phyloP scores from a whole-genome alignment of 2,888 invertebrate genomes.

The Drosophila prostipennis region DNA sequence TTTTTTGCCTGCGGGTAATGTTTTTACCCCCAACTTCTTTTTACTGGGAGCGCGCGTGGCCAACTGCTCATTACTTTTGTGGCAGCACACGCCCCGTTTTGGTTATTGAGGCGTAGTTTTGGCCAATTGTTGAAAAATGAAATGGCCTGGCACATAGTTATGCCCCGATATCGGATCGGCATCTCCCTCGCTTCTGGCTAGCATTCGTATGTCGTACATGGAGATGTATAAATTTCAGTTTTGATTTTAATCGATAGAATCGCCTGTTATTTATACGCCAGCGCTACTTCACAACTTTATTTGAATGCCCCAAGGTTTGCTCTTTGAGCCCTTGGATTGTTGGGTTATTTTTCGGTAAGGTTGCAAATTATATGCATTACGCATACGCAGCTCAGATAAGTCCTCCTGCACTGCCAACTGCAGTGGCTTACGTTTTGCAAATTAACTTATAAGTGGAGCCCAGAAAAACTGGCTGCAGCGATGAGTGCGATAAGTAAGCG shows the following conservation, averaged over 20 bases:
- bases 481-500: slow-evolving; percentile 36
- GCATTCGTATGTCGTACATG: slow-evolving; percentile 34
- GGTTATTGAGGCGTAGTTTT: slow-evolving; percentile 72
- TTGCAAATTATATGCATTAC: slow-evolving; percentile 76
- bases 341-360: slow-evolving; percentile 11
- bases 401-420: slow-evolving; percentile 14
- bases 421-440: slow-evolving; percentile 43
- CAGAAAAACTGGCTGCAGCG: slow-evolving; percentile 2
- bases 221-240: slow-evolving; percentile 53
- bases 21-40: slow-evolving; percentile 24
- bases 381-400: slow-evolving; percentile 54
- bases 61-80: slow-evolving; percentile 78
- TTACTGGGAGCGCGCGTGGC: slow-evolving; percentile 69
- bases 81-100: slow-evolving; percentile 55
- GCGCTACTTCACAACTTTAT: slow-evolving; percentile 79
- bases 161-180: slow-evolving; percentile 42
- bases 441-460: slow-evolving; percentile 70
- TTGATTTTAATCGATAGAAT: slow-evolving; percentile 70
- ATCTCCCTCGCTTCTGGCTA: slow-evolving; percentile 63
- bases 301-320: slow-evolving; percentile 56
- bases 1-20: slow-evolving; percentile 30
- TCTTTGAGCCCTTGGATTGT: slow-evolving; percentile 9
- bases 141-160: slow-evolving; percentile 78
- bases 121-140: slow-evolving; percentile 78
- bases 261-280: slow-evolving; percentile 71